A percentile compares a stretch with the other conserved stretches of the same genome.
Conservation (phyloP, 2,888 invertebrate species). For the Diloba caeruleocephala region DNA sequence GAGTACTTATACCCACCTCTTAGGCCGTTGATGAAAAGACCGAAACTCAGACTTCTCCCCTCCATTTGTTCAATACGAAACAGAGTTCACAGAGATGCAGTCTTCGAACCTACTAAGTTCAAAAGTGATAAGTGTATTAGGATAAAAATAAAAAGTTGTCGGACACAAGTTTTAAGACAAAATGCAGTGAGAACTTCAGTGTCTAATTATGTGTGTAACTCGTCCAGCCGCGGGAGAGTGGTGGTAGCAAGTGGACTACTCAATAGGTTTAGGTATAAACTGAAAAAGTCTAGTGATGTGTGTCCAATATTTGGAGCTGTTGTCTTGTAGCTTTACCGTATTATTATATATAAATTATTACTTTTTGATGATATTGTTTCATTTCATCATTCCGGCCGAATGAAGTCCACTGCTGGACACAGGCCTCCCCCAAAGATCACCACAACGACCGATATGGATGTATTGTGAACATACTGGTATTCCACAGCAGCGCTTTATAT, state of each 20-base stretch:
- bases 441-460: too few relatives aligned
- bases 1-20: slow-evolving; percentile 68
- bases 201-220: slow-evolving; percentile 41
- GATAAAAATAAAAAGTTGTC: slow-evolving; percentile 76
- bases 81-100: slow-evolving; percentile 64
- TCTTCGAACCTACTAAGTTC: slow-evolving; percentile 75
- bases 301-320: slow-evolving; percentile 82
- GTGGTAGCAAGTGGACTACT: slow-evolving; percentile 76
- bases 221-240: slow-evolving; percentile 50
- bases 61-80: slow-evolving; percentile 51
- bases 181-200: slow-evolving; percentile 45
- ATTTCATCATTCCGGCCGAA: too few relatives aligned
- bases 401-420: too few relatives aligned
- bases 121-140: slow-evolving; percentile 63
- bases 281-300: slow-evolving; percentile 66
- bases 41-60: slow-evolving; percentile 70
- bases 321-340: slow-evolving; percentile 65
- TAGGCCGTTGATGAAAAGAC: slow-evolving; percentile 64
- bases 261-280: slow-evolving; percentile 81
- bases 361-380: slow-evolving; percentile 46
- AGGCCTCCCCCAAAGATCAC: too few relatives aligned
- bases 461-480: too few relatives aligned
- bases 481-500: too few relatives aligned
- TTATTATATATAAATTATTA: slow-evolving; percentile 60
- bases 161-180: slow-evolving; percentile 62